Base-by-base conservation (phyloP, 2,888 invertebrate species). In the Shargacucullia verbasci region DNA sequence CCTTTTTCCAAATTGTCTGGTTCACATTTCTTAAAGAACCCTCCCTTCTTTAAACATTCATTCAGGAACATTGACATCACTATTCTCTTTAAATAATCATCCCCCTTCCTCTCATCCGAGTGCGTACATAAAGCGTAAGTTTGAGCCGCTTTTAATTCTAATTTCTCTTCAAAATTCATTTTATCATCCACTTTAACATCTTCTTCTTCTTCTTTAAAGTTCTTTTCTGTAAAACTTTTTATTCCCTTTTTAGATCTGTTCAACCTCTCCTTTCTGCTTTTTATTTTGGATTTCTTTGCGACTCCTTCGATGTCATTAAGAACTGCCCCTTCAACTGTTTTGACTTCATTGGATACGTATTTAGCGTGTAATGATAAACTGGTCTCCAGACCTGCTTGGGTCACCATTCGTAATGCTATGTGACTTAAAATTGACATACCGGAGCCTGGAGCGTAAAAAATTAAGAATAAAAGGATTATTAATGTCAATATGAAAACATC, bases 351-450 rank as follows among this genome's bases (percentile, higher is more conserved):
- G 25, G 82, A 78, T 14, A 91, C 69, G 68, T 89, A 83, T 73
- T 95, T 94, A 15, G 92, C 82, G 73, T 94, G 89, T 46, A 95
- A 92, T 27, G 91, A 82, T 35, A 95, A 75, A 68, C 93, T 94
- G 20, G 91, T 87, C 1, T 92, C 84, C 0, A 95, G 82, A 0
- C 94, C 94, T 0, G 95, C 94, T 82, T 97, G 97, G 0, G 97
- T 97, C n/a, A 97, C 94, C 89, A 97, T 96, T 46, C 97, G 93
- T 27, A 98, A 83, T 0, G 97, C 97, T 40, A 97, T 95, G 78
- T 96, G 95, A 67, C 97, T 96, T 2, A 98, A 90, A 45, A 97
- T 95, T 50, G 97, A 97, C 97, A 98, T 97, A 0, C 98, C 97
- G 0, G 97, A 96, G 6, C 96, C 96, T 95, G 67, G 37, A 84